phyloP scores from a whole-genome alignment of 2,797 vertebrate genomes.

The Argyrosomus regius region DNA sequence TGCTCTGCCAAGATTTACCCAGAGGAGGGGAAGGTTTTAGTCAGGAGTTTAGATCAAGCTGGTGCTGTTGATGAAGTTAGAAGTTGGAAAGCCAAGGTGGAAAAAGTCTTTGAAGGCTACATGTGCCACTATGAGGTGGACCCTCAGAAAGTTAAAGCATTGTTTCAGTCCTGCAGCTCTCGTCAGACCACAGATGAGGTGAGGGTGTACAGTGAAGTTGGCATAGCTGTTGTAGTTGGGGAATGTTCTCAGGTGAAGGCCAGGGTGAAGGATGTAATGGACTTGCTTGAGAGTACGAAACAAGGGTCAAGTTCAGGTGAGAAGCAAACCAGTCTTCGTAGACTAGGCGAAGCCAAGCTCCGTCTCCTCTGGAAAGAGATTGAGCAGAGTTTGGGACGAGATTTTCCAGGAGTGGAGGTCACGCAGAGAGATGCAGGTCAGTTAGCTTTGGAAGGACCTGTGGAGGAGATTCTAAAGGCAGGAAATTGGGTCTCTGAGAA shows the following conservation, averaged over 20 bases:
- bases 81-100: constrained; percentile 50
- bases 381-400: constrained; percentile 22
- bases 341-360: constrained; percentile 48
- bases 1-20: constrained; percentile 53
- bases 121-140: constrained; percentile 58
- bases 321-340: constrained; percentile 21
- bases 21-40: constrained; percentile 45
- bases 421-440: constrained; percentile 8
- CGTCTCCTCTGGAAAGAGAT: constrained; percentile 48
- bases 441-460: constrained; percentile 49
- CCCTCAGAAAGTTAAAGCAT: constrained; percentile 48
- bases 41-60: constrained; percentile 7
- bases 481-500: constrained; percentile 19
- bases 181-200: constrained; percentile 34
- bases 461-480: constrained; percentile 39
- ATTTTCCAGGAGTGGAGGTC: constrained; percentile 30
- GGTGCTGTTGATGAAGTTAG: not conserved
- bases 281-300: not conserved
- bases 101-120: constrained; percentile 56
- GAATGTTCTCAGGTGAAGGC: constrained; percentile 35
- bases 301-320: not conserved
- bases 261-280: constrained; percentile 32
- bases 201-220: constrained; percentile 55
- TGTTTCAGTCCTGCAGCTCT: constrained; percentile 42
- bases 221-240: constrained; percentile 67